Conservation (phyloP, 2,888 invertebrate species). For the Drosophila cracens region DNA sequence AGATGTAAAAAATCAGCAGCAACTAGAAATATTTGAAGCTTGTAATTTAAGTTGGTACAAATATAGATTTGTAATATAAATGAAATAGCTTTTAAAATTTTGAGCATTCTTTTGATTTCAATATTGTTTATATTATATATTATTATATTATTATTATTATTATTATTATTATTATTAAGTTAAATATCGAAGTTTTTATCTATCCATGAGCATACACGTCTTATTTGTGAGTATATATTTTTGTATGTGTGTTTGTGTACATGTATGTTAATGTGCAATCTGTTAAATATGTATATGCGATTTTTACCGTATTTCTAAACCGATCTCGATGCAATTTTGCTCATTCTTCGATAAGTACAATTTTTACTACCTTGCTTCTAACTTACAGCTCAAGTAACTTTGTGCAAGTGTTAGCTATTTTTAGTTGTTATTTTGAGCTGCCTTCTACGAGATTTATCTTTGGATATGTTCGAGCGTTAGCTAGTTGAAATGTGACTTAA, state of each 20-base stretch:
- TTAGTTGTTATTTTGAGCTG: background rate
- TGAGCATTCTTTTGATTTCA: no score
- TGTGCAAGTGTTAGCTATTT: background rate
- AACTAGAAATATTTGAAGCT: background rate
- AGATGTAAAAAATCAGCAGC: background rate
- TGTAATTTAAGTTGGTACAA: background rate
- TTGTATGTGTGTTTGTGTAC: background rate
- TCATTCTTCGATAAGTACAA: background rate
- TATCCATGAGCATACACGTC: no score
- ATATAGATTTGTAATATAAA: background rate
- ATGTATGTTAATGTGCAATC: background rate
- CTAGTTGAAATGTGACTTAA: background rate
- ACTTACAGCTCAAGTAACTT: background rate
- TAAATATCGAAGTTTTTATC: background rate
- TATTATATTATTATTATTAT: no score
- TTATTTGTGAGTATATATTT: background rate
- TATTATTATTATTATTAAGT: background rate
- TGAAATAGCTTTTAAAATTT: background rate
- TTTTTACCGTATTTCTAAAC: background rate
- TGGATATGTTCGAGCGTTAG: background rate
- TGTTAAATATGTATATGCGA: background rate
- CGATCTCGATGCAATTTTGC: background rate
- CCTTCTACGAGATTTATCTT: background rate
- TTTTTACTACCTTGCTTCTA: background rate
- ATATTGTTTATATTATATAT: no score